Evolutionary conservation across 2,888 invertebrate genomes (phyloP), one percentile per base, ranked within the genome.

Genomic region (Magallana nippona): DNA sequence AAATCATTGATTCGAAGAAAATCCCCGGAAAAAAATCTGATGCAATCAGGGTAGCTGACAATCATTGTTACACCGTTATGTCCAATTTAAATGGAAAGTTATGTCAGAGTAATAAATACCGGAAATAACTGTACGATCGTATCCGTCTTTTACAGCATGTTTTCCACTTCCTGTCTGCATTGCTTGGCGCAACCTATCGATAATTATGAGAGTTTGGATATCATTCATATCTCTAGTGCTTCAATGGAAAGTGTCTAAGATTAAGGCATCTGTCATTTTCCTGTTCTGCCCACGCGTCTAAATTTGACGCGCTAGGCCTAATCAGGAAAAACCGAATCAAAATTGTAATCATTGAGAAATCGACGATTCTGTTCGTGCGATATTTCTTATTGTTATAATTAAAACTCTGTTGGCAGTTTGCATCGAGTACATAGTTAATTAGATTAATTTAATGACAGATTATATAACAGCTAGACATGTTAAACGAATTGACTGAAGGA

Each of bases 61-160:
- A 71, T 71, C 15, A 32, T 27, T 71, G 13, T 71, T 22, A 71
- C 71, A 71, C 32, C 19, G 71, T 71, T 71, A 71, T 71, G 27
- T 32, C 27, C 27, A 71, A 71, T 71, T 71, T 71, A 32, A 22
- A 22, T 71, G 71, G 27, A 71, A 71, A 71, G 32, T 71, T 71
- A 13, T 27, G 71, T 71, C 71, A 11, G 27, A 71, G 71, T 27
- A 71, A 71, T 71, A 71, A 71, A 71, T 71, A 71, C 71, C 71
- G 71, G 71, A 71, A 71, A 71, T 71, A 71, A 27, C 71, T 71
- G 27, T 32, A 27, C 27, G 27, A 71, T 71, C 27, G 71, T 71
- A 71, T 71, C 27, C 71, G 5, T 22, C 10, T 27, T 71, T 71
- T 71, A 71, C 71, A 27, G 71, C 71, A 71, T 22, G 10, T 71